phyloP scores from a whole-genome alignment of 2,113 vertebrate species.

The Apistogramma diplotaenia region DNA sequence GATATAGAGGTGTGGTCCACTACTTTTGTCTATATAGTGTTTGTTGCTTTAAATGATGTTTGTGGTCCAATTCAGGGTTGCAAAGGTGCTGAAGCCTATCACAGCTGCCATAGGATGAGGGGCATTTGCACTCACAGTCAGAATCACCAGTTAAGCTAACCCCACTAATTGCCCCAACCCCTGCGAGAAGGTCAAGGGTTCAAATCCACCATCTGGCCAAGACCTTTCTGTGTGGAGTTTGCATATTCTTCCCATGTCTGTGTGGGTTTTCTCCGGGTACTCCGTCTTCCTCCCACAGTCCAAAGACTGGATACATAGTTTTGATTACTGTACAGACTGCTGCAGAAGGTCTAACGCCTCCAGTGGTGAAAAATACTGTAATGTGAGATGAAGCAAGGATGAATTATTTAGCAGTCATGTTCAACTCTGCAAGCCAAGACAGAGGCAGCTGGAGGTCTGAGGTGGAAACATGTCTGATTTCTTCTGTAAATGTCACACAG shows the following conservation, averaged over 20 bases:
- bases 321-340: background rate
- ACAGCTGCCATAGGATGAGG: too few relatives aligned
- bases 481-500: constrained; percentile 27
- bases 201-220: too few relatives aligned
- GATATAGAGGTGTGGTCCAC: background rate
- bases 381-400: constrained; percentile 7
- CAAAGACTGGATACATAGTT: background rate
- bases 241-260: too few relatives aligned
- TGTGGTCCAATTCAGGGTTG: too few relatives aligned
- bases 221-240: too few relatives aligned
- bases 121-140: too few relatives aligned
- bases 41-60: background rate
- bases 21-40: background rate
- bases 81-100: too few relatives aligned
- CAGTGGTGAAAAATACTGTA: constrained; percentile 7
- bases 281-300: too few relatives aligned
- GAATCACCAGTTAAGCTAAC: too few relatives aligned
- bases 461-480: constrained; percentile 33
- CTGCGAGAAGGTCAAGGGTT: too few relatives aligned
- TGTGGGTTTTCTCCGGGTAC: too few relatives aligned
- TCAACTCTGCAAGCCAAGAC: background rate
- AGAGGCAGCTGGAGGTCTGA: background rate
- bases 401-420: constrained; percentile 8
- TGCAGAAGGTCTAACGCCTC: background rate
- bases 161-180: too few relatives aligned